phyloP scores from a whole-genome alignment of 2,797 vertebrate genomes.

The Arctocebus calabarensis region DNA sequence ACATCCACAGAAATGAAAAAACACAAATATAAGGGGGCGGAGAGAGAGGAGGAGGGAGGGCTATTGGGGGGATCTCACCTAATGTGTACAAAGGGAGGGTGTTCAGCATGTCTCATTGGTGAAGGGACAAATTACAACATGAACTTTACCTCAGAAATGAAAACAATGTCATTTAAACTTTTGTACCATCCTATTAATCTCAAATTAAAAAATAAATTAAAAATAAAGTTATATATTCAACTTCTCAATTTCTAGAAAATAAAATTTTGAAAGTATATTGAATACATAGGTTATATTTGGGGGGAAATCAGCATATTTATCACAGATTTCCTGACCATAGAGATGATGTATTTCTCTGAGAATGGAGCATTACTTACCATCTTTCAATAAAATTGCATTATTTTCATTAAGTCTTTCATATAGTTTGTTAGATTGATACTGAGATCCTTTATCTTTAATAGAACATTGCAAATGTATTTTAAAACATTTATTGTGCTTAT shows the following conservation, averaged over 20 bases:
- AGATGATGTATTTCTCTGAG: background rate
- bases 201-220: no score
- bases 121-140: no score
- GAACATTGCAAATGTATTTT: constrained; percentile 4
- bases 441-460: background rate
- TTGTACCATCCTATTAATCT: no score
- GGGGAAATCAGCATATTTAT: constrained; percentile 9
- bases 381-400: constrained; percentile 15
- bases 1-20: no score
- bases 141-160: no score
- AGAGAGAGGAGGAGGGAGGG: no score
- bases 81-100: no score
- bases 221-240: background rate
- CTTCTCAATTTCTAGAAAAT: background rate
- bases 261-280: background rate
- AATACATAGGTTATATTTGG: background rate
- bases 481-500: background rate
- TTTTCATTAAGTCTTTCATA: constrained; percentile 42
- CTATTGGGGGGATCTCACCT: no score
- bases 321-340: background rate
- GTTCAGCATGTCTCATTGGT: no score
- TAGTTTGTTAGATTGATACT: constrained; percentile 25
- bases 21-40: no score
- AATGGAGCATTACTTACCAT: background rate
- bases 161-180: no score